Percentiles rank a stretch among this genome's conserved stretches.
Conservation (phyloP, 2,113 vertebrate species). For the Chlorocebus sabaeus region DNA sequence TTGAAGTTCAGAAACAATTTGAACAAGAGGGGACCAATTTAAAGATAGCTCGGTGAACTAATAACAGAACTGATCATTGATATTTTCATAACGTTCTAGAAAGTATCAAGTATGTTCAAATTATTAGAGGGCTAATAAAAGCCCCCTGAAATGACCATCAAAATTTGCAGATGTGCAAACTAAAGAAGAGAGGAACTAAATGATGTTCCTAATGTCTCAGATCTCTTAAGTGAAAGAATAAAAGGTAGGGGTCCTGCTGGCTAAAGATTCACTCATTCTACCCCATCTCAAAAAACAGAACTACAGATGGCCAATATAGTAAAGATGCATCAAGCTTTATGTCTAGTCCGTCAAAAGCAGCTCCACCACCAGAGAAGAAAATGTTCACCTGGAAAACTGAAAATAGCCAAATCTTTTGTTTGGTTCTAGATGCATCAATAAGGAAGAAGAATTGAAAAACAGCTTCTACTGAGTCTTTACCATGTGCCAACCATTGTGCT, state of each 20-base stretch:
- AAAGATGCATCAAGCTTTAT: background rate
- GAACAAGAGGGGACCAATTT: background rate
- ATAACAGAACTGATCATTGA: background rate
- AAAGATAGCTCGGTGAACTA: background rate
- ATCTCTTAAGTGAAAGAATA: background rate
- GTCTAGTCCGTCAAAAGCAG: background rate
- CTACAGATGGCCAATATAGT: background rate
- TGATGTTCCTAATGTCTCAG: background rate
- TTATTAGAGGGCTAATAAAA: background rate
- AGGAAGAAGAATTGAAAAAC: background rate
- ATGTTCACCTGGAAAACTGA: background rate
- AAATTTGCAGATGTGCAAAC: background rate
- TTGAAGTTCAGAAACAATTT: constrained; percentile 9
- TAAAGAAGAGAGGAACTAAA: background rate
- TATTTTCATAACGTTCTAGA: background rate
- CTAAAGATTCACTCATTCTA: background rate
- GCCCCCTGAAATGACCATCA: background rate
- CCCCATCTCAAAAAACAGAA: background rate
- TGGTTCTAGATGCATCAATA: background rate
- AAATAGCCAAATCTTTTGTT: background rate
- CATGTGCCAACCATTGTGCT: background rate
- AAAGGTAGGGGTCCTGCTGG: background rate
- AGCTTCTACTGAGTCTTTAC: background rate
- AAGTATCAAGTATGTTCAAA: background rate
- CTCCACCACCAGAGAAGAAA: background rate